These are phyloP conservation scores for Balaeniceps rex DNA, from an alignment of 2,113 vertebrate species.

Conservation along the genomic window DNA sequence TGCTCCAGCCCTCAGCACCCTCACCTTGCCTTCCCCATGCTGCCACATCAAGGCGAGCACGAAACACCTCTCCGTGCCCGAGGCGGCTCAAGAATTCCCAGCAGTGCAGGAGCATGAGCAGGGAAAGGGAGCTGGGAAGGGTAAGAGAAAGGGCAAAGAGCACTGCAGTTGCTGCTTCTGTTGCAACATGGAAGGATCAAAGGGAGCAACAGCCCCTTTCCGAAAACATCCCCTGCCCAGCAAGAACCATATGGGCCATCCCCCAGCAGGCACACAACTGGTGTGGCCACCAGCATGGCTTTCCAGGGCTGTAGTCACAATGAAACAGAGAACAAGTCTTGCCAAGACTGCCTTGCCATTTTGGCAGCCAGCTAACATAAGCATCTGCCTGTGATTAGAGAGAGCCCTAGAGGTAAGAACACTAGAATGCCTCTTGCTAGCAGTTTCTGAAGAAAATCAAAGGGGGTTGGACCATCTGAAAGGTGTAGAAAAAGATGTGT, in stretches of 20 bases:
- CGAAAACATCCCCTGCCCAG: not conserved
- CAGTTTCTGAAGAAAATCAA: not conserved
- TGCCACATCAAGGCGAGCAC: conserved; percentile 17
- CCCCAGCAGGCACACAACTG: not conserved
- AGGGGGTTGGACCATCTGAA: not conserved
- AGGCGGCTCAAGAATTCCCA: conserved; percentile 3
- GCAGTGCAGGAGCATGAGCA: not conserved
- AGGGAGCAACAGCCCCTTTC: not conserved
- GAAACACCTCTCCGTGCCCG: accelerated
- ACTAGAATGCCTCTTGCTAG: not conserved
- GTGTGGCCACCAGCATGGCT: not conserved
- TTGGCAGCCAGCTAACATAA: not conserved
- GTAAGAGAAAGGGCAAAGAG: not conserved
- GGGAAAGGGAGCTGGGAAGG: not conserved
- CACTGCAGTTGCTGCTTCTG: not conserved
- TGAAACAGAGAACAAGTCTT: not conserved
- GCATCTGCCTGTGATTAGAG: not conserved
- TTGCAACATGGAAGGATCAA: not conserved
- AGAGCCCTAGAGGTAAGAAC: not conserved
- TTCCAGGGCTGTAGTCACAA: not conserved
- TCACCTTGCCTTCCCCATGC: not conserved
- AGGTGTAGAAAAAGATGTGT: not conserved
- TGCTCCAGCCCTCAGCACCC: not conserved
- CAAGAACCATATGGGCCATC: not conserved
- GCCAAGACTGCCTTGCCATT: not conserved